These are phyloP conservation scores for Scylla paramamosain DNA, from an alignment of 1,140 invertebrate genomes.

Conservation along the genomic window DNA sequence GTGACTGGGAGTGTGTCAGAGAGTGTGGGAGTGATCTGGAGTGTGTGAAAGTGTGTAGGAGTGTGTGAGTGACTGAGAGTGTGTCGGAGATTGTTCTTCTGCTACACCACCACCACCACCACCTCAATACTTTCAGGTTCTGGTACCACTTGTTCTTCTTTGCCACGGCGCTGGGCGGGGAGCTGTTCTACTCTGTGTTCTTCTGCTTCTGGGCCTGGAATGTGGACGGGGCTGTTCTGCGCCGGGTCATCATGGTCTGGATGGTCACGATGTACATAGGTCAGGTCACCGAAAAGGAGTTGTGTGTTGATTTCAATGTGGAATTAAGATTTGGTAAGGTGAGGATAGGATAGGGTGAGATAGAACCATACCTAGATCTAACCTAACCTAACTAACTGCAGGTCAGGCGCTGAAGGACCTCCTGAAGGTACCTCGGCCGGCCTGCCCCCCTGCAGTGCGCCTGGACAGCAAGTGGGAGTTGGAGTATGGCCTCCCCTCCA, in stretches of 20 bases:
- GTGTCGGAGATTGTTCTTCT: too few species aligned
- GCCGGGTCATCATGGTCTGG: constrained; percentile 91
- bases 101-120: neutral
- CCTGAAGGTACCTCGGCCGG: constrained; percentile 90
- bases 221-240: constrained; percentile 90
- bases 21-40: too few species aligned
- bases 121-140: constrained; percentile 80
- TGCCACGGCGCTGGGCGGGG: constrained; percentile 92
- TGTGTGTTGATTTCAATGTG: too few species aligned
- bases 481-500: constrained; percentile 97
- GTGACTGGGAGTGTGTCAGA: too few species aligned
- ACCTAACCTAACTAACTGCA: constrained; percentile 78
- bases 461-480: constrained; percentile 92
- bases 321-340: too few species aligned
- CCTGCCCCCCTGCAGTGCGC: constrained; percentile 89
- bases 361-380: constrained; percentile 73
- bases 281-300: constrained; percentile 79
- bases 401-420: constrained; percentile 94
- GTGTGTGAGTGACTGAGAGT: too few species aligned
- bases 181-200: constrained; percentile 92
- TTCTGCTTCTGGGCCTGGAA: constrained; percentile 97
- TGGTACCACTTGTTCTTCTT: constrained; percentile 93
- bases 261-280: constrained; percentile 91
- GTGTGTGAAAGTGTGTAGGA: too few species aligned
- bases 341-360: too few species aligned